phyloP scores from a whole-genome alignment of 2,113 vertebrate species.

The Rynchops niger region DNA sequence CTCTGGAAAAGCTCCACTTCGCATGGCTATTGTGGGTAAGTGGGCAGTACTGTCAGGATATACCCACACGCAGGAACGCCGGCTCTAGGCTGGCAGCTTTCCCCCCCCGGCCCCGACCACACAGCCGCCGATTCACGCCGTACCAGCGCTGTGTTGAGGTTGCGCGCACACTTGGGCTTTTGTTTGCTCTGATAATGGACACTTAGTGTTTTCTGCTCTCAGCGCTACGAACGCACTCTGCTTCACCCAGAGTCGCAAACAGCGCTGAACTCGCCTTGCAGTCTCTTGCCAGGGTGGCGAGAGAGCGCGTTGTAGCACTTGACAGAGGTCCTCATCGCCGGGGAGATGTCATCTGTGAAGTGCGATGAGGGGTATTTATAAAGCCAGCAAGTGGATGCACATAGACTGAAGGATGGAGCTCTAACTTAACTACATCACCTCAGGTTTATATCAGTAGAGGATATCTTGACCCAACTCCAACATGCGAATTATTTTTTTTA shows the following conservation, averaged over 20 bases:
- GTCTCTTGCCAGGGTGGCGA: neutral
- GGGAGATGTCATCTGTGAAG: neutral
- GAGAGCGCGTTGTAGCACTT: neutral
- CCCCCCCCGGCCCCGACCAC: neutral
- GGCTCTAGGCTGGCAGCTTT: slow-evolving; percentile 4
- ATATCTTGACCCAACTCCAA: neutral
- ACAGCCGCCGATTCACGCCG: neutral
- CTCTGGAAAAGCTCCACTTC: slow-evolving; percentile 45
- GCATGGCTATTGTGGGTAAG: slow-evolving; percentile 44
- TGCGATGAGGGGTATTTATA: neutral
- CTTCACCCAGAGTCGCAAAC: neutral
- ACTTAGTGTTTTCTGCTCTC: slow-evolving; percentile 29
- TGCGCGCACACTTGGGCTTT: slow-evolving; percentile 36
- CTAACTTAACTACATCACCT: neutral
- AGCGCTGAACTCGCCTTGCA: neutral
- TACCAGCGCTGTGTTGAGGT: neutral
- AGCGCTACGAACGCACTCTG: neutral
- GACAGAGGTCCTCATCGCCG: neutral
- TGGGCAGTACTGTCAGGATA: slow-evolving; percentile 35
- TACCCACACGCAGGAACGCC: neutral
- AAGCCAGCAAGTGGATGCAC: neutral
- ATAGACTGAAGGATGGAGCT: neutral
- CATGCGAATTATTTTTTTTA: neutral
- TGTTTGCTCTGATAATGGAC: slow-evolving; percentile 50
- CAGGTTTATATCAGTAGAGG: neutral